Base-by-base conservation (phyloP, 2,888 invertebrate genomes). In the Zhuqinia jingwanae region DNA sequence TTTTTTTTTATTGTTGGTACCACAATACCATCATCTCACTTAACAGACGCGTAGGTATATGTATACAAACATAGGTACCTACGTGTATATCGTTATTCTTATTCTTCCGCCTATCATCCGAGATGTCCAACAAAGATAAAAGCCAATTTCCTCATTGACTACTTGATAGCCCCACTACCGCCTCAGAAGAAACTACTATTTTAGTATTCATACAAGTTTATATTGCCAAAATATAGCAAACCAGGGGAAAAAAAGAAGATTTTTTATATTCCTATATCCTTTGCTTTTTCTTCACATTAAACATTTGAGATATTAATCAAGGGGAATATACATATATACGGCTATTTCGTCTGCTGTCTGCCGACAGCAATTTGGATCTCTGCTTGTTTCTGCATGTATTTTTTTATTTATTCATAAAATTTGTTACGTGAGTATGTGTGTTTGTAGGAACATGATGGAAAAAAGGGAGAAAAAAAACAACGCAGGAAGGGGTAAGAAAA, bases 361-460 rank as follows among this genome's bases (percentile, higher is more conserved):
- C 78, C 78, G 78, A 60, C 78, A 63, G 78, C 63, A 78, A 78
- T 78, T 78, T 78, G 63, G 78, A 78, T 78, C 63, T n/a, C n/a
- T n/a, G n/a, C n/a, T n/a, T n/a, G n/a, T n/a, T n/a, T n/a, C n/a
- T n/a, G n/a, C n/a, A n/a, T n/a, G 20, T 20, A 75, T n/a, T 27
- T n/a, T 13, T 75, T 53, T 30, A 53, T 75, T 75, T 75, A 50
- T 75, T 63, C 63, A 77, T 77, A 77, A 77, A 77, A 77, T 53
- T 63, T 78, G 15, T 25, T 20, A 63, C 63, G 78, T 47, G 47
- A 63, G 47, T n/a, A n/a, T n/a, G n/a, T n/a, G n/a, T n/a, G n/a
- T n/a, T n/a, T n/a, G n/a, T n/a, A n/a, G n/a, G n/a, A n/a, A n/a
- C n/a, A n/a, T n/a, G n/a, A 53, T 53, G 10, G 56, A 56, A 56